phyloP scores from a whole-genome alignment of 1,140 invertebrate species.

The Homarus americanus region DNA sequence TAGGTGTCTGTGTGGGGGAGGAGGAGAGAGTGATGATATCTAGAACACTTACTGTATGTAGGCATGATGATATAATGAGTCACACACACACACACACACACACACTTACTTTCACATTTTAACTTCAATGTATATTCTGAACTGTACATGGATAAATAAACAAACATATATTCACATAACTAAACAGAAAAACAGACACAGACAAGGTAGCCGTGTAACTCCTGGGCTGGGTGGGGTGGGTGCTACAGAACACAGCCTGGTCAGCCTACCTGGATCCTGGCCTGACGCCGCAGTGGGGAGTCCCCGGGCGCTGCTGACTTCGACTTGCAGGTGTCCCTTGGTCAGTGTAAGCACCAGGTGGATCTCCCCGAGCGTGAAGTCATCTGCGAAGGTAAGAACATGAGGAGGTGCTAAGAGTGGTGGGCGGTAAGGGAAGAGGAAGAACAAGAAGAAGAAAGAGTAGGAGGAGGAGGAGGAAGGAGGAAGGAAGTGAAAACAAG shows the following conservation, averaged over 20 bases:
- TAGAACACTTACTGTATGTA: neutral
- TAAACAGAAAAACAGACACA: too few species aligned
- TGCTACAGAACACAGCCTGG: too few species aligned
- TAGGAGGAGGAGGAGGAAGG: neutral
- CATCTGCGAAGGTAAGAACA: slow-evolving; percentile 68
- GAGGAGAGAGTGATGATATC: neutral
- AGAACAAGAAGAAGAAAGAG: slow-evolving; percentile 8
- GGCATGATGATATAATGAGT: neutral
- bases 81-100: slow-evolving; percentile 3
- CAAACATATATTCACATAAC: too few species aligned
- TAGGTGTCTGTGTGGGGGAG: slow-evolving; percentile 86
- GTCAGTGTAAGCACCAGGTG: slow-evolving; percentile 92
- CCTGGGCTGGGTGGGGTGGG: too few species aligned
- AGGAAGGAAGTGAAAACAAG: neutral
- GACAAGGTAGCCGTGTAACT: too few species aligned
- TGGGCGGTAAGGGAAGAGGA: neutral
- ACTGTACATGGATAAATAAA: too few species aligned
- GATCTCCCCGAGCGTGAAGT: slow-evolving; percentile 85
- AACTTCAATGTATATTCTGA: too few species aligned
- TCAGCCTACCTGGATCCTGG: slow-evolving; percentile 81
- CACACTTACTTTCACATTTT: too few species aligned
- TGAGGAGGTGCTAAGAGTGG: neutral
- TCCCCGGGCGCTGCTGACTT: slow-evolving; percentile 85
- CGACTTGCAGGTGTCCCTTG: slow-evolving; percentile 94
- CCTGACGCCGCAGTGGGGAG: slow-evolving; percentile 78